Evolutionary conservation across 2,888 invertebrate genomes (phyloP), one percentile per base, ranked within the genome.

Genomic region (Zeuzera pyrina): DNA sequence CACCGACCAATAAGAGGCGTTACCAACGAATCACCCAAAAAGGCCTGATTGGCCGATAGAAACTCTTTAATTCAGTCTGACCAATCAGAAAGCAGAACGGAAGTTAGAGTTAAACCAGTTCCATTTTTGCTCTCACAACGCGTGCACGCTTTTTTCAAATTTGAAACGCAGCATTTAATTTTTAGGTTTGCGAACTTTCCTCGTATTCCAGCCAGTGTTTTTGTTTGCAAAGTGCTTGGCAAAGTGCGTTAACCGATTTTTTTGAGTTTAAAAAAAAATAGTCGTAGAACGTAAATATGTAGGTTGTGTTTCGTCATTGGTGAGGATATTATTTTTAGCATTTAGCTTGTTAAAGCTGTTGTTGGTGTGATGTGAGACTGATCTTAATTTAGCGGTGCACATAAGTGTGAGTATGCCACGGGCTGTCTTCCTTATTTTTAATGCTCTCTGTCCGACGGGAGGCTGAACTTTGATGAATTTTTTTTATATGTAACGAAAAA

Each of bases 311-410:
- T 72, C 69, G 68, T 74, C 71, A 76, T 49, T 61, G 60, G 60
- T 55, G 54, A 55, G 55, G 55, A 55, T 52, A 59, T 66, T 78
- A 79, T 79, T 79, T 79, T 76, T 81, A 81, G 78, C 59, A 59
- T 72, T 70, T 70, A 73, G 77, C 77, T 74, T 77, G 78, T 76
- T 74, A 71, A 70, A 72, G 72, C 63, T 39, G 35, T 37, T 39
- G 39, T 69, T 63, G 58, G 67, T 69, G 69, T 61, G 66, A 60
- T 71, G 72, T 58, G 73, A 62, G 77, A 55, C 60, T 53, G 72
- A 52, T 79, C 81, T 81, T 78, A 74, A 79, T 72, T 77, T 81
- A 81, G 79, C 72, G 50, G 61, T 67, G 67, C 60, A 61, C 62
- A 65, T 59, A 57, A 61, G 69, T 70, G 73, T 77, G 69, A 74